Evolutionary conservation across 1,140 invertebrate genomes (phyloP), one percentile per base, ranked within the genome.

Genomic region (Lordiphosa mommai): DNA sequence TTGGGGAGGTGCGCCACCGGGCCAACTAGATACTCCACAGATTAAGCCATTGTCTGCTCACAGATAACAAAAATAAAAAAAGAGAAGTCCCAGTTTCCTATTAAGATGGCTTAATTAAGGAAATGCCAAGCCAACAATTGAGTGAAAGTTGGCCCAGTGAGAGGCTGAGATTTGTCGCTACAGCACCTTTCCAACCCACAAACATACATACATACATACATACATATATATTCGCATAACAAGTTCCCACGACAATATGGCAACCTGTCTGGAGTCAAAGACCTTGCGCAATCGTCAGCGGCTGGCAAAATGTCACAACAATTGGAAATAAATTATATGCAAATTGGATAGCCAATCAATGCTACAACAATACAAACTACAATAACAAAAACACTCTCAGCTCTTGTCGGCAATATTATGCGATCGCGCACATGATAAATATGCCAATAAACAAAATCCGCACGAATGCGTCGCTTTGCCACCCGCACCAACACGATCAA

Each of bases 311-410:
- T 82, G 71, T 82, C 76, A 84, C 76, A 82, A 72, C 76, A 80
- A 80, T 82, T 82, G 77, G 43, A 74, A 82, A 82, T 84, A 84
- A 84, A 82, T 82, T 82, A 82, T 84, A 82, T 82, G 76, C 72
- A 82, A 82, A 82, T 84, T 84, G 74, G 55, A 30, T 56, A 47
- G 53, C 71, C 71, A 84, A 82, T 82, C 71, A 68, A 55, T 53
- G 49, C 8, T 9, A 30, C 32, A 53, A 20, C 34, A 14, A 36
- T 36, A 14, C n/a, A 14, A 38, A 10, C n/a, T 10, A 20, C 38
- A 41, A 12, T 0, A 41, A 38, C n/a, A 36, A 8, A 37, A 10
- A 40, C n/a, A n/a, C 10, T 27, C 34, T 36, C 20, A 23, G 4
- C 9, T 10, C 17, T 23, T 14, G 3, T 8, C 27, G 6, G 48